Conservation (phyloP, 2,888 invertebrate genomes). For the Sphecodes monilicornis region DNA sequence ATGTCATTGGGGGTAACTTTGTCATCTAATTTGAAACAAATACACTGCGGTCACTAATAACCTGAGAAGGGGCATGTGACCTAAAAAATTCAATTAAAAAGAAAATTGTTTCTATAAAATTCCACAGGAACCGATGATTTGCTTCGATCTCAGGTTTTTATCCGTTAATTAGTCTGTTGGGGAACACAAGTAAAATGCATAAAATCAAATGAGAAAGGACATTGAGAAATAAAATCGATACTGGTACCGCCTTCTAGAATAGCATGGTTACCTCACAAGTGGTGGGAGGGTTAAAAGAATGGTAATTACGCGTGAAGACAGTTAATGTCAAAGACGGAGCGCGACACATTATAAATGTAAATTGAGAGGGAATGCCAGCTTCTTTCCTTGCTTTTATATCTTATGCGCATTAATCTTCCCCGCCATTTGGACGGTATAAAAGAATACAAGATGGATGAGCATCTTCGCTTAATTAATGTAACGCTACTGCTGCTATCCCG, state of each 20-base stretch:
- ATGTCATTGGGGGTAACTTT: no score
- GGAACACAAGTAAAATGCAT: not conserved
- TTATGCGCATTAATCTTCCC: constrained; percentile 77
- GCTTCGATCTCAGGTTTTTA: not conserved
- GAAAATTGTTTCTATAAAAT: no score
- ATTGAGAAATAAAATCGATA: not conserved
- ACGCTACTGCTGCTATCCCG: constrained; percentile 62
- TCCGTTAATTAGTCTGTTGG: not conserved
- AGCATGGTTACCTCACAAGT: not conserved
- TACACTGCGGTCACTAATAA: no score
- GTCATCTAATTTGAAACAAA: no score
- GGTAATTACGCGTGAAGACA: not conserved
- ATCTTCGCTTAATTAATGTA: constrained; percentile 78
- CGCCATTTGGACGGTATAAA: constrained; percentile 68
- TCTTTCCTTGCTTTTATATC: constrained; percentile 52
- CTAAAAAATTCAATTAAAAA: no score
- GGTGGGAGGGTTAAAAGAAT: not conserved
- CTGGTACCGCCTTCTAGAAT: not conserved
- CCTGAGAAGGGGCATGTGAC: no score
- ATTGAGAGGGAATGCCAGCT: constrained; percentile 51
- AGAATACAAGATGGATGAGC: constrained; percentile 80
- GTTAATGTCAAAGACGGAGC: constrained; percentile 34
- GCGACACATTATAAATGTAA: constrained; percentile 57
- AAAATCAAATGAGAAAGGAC: not conserved
- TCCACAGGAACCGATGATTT: no score